Evolutionary conservation across 2,797 vertebrate species (phyloP), one percentile per base, ranked within the genome.

Genomic region (Helostoma temminkii): DNA sequence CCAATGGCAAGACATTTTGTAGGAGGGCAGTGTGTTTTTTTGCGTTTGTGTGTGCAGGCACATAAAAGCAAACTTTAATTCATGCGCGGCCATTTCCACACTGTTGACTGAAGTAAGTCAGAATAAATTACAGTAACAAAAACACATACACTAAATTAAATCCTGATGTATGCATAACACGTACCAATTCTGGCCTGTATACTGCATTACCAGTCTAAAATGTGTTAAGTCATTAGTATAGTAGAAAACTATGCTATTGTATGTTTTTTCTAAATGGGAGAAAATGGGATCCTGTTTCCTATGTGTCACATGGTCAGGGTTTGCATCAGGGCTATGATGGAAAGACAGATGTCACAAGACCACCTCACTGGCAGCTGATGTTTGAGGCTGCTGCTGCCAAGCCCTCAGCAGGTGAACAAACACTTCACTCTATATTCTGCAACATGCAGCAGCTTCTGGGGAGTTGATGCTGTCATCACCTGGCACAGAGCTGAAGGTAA

Each of bases 371-470:
- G 49, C 30, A 41, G 55, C 25, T 77, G 37, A 70, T 69, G 66
- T 81, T 71, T 57, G 56, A 60, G 60, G 50, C 74, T 78, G 73
- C 55, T 71, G 74, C 81, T 80, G 66, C 66, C 67, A 71, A 49
- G 53, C 48, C 66, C 37, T 65, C 41, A 71, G 70, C 88, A 91
- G 88, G 90, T 90, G 81, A 85, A 83, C 82, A 91, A 90, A 90
- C 74, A 88, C 58, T 66, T 39, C 9, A 69, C 58, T 65, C 37
- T 76, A 48, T 74, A 73, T 61, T 71, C 66, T 60, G 45, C 64
- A 74, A 69, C 66, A 67, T 26, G 37, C 36, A 32, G 22, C 53
- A 48, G 61, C 56, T 82, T 79, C 75, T 84, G 70, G 71, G 54
- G 72, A 84, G 75, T 58, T 70, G 58, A 66, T 76, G 81, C 78